phyloP scores from a whole-genome alignment of 2,113 vertebrate species.

The Cynoglossus semilaevis region DNA sequence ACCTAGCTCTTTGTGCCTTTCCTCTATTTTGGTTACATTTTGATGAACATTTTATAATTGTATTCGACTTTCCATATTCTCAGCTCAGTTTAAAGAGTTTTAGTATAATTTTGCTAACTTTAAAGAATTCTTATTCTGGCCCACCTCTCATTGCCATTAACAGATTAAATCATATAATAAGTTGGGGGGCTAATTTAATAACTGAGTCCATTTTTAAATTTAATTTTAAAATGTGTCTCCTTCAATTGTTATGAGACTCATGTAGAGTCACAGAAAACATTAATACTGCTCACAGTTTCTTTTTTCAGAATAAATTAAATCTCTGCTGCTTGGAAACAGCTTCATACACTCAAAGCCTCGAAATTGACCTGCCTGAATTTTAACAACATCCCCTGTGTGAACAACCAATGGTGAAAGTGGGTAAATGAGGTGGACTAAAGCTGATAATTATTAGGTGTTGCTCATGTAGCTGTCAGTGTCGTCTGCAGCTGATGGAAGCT shows the following conservation, averaged over 20 bases:
- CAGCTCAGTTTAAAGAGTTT: no score
- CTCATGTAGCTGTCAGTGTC: slow-evolving; percentile 36
- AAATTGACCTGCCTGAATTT: background rate
- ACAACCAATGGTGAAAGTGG: slow-evolving; percentile 15
- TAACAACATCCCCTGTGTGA: slow-evolving; percentile 14
- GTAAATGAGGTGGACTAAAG: slow-evolving; percentile 29
- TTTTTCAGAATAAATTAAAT: slow-evolving; percentile 4
- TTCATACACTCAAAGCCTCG: slow-evolving; percentile 1
- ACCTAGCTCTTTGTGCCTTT: no score
- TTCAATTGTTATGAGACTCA: background rate
- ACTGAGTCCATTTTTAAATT: background rate
- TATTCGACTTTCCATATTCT: no score
- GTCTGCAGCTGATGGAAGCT: background rate
- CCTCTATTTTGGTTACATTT: no score
- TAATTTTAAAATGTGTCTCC: background rate
- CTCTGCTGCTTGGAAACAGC: background rate
- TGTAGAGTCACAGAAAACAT: background rate
- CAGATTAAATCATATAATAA: no score
- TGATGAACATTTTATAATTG: no score
- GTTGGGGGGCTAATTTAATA: no score
- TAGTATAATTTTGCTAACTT: no score
- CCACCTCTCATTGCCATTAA: no score
- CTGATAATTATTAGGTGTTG: slow-evolving; percentile 31
- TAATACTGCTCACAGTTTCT: background rate
- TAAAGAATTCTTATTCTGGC: no score